Evolutionary conservation across 2,888 invertebrate species (phyloP), one percentile per base, ranked within the genome.

Genomic region (Bellardia pandia): DNA sequence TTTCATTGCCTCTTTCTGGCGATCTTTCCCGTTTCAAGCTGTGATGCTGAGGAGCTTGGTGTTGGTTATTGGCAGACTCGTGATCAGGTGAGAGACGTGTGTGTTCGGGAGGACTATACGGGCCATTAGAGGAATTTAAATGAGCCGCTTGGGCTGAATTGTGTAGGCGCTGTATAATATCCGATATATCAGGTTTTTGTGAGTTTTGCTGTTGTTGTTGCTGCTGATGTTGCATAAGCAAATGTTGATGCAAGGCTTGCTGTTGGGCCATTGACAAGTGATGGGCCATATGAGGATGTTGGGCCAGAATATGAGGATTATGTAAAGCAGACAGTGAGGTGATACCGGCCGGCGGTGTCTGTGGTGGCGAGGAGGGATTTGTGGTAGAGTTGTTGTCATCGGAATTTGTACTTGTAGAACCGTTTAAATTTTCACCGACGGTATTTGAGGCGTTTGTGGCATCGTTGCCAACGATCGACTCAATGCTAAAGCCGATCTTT

Each of bases 401-500:
- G 23, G 88, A 86, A 79, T 77, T 86, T 84, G 69, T 85, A 80
- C 51, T 90, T 8, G 62, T 88, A 68, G 62, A 90, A 89, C 40
- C 90, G 89, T 82, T 85, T 66, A 85, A 33, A 62, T 66, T 64
- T 23, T 85, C 86, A 80, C 88, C 88, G 88, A 88, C 89, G 87
- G 90, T 84, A 62, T 89, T 90, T 78, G 88, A 82, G 62, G 88
- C 80, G 37, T 80, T 86, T n/a, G 89, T 42, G 72, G 90, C 90
- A 90, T 93, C 93, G 88, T 96, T 96, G 90, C 98, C 98, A 89
- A 98, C 98, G 93, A 98, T 98, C 92, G 98, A 97, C 95, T 98
- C 98, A 94, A 98, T 98, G 92, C 97, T 98, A 94, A 98, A 98
- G 93, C 98, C 98, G 94, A 98, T 97, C 94, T 98, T 98, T 91